Evolutionary conservation across 30 jellyfish, hydroid and myxozoan species (phyloP).

Genomic region (Cassiopea xamachana): DNA sequence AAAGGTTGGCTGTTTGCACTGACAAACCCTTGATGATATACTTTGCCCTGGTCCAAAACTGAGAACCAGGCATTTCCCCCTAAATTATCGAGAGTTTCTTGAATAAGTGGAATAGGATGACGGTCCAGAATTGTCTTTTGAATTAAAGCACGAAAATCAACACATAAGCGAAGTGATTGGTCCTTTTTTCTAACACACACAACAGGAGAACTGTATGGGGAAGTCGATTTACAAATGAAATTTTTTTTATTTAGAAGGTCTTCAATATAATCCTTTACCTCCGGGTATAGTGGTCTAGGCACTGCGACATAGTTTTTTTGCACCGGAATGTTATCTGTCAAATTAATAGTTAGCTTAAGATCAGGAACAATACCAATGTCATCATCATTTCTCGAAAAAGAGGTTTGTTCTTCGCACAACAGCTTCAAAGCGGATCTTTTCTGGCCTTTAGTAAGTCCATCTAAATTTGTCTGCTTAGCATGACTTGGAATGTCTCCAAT

Average conservation of each 20-base stretch:
- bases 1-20: slow-evolving; percentile 33
- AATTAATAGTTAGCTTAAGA: slow-evolving; percentile 15
- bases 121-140: slow-evolving; percentile 60
- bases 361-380: slow-evolving; percentile 32
- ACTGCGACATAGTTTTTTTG: slow-evolving; percentile 18
- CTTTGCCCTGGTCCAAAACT: slow-evolving; percentile 60
- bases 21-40: slow-evolving; percentile 70
- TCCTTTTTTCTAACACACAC: slow-evolving; percentile 53
- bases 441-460: slow-evolving; percentile 24
- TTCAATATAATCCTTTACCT: slow-evolving; percentile 42
- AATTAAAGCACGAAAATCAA: slow-evolving; percentile 46
- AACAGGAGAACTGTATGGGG: slow-evolving; percentile 28
- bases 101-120: slow-evolving; percentile 59
- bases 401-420: slow-evolving; percentile 18
- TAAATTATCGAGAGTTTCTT: slow-evolving; percentile 36
- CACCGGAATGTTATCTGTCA: slow-evolving; percentile 29
- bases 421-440: not conserved
- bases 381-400: slow-evolving; percentile 24
- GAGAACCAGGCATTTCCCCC: slow-evolving; percentile 74
- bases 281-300: slow-evolving; percentile 34
- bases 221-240: slow-evolving; percentile 2
- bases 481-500: not conserved
- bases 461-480: not conserved
- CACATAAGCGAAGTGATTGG: slow-evolving; percentile 54
- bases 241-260: slow-evolving; percentile 3